A percentile compares a stretch with the other conserved stretches of the same genome.
phyloP scores from a whole-genome alignment of 2,888 invertebrate species.

The Drosophila suboccidentalis region DNA sequence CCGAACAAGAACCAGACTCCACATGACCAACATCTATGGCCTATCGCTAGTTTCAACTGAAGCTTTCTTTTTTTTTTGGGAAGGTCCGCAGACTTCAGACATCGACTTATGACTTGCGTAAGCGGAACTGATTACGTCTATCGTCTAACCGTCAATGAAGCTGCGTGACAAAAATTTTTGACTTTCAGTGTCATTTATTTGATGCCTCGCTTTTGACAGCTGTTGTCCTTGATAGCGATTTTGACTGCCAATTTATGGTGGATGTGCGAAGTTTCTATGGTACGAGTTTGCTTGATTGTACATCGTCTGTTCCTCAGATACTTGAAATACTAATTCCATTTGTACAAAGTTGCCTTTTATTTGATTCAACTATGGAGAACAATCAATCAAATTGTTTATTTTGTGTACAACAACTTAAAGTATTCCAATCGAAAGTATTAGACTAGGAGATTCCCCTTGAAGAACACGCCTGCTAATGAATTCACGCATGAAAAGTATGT shows the following conservation, averaged over 20 bases:
- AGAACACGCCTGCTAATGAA: too few species aligned
- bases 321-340: slow-evolving; percentile 62
- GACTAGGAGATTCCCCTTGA: background rate
- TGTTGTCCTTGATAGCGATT: slow-evolving; percentile 60
- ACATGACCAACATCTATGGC: slow-evolving; percentile 47
- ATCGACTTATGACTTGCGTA: slow-evolving; percentile 64
- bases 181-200: slow-evolving; percentile 71
- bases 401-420: slow-evolving; percentile 1
- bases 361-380: slow-evolving; percentile 38
- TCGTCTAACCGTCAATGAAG: slow-evolving; percentile 19
- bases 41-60: slow-evolving; percentile 62
- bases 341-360: slow-evolving; percentile 29
- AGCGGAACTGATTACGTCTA: slow-evolving; percentile 77
- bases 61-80: slow-evolving; percentile 10
- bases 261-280: slow-evolving; percentile 21
- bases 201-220: slow-evolving; percentile 69
- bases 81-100: too few species aligned
- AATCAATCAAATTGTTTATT: slow-evolving; percentile 69
- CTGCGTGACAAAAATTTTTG: slow-evolving; percentile 77
- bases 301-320: slow-evolving; percentile 14
- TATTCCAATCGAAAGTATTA: background rate
- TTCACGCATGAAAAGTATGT: background rate
- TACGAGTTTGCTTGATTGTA: background rate
- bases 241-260: slow-evolving; percentile 30
- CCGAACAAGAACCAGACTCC: slow-evolving; percentile 19